These are phyloP conservation scores for Brachionus koreanus DNA, from an alignment of 1,140 invertebrate genomes.

Conservation along the genomic window DNA sequence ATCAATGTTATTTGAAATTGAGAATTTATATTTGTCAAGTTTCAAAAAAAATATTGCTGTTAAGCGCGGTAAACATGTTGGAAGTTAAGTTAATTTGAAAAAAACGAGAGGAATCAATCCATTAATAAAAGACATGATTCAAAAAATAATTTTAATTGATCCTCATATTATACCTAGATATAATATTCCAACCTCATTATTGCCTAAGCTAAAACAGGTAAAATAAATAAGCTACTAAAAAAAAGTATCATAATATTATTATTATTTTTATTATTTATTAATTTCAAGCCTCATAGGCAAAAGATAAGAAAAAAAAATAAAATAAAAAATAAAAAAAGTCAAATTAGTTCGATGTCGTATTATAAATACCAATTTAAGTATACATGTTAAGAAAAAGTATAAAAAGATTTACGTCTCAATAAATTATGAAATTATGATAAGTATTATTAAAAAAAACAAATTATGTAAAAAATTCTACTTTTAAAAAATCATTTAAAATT, in stretches of 20 bases:
- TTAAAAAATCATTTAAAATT: too few relatives aligned
- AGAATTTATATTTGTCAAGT: constrained; percentile 7
- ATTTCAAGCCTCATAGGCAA: too few relatives aligned
- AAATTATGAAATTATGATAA: too few relatives aligned
- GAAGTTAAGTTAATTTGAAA: background rate
- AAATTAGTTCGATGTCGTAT: too few relatives aligned
- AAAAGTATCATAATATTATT: background rate
- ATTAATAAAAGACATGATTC: background rate
- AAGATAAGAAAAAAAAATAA: too few relatives aligned
- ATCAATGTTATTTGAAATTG: background rate
- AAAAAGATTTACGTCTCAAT: too few relatives aligned
- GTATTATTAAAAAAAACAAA: too few relatives aligned
- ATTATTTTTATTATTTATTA: too few relatives aligned
- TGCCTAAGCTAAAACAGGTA: background rate
- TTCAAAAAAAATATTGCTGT: background rate
- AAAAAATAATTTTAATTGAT: background rate
- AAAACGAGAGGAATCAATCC: background rate
- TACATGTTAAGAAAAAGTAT: too few relatives aligned
- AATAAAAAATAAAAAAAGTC: too few relatives aligned
- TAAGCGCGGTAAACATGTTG: background rate
- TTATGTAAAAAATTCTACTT: too few relatives aligned
- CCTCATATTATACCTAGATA: background rate
- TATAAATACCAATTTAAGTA: too few relatives aligned
- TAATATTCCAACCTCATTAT: constrained; percentile 1
- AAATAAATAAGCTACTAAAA: background rate